phyloP scores from a whole-genome alignment of 2,113 vertebrate species.

The Phodopus roborovskii region DNA sequence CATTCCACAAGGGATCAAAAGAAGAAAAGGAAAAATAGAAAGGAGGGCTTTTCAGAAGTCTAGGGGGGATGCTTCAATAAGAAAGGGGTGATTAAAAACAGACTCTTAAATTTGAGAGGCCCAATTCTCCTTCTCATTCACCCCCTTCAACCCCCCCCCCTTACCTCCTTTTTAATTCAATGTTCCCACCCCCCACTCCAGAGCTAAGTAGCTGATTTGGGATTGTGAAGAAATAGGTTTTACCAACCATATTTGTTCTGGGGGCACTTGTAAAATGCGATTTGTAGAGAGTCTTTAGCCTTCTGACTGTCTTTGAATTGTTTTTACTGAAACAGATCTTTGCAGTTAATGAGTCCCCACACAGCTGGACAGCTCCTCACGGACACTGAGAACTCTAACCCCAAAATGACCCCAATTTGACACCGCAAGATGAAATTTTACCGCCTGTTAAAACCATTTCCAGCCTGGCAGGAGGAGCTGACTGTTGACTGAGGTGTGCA shows the following conservation, averaged over 20 bases:
- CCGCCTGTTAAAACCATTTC: slow-evolving; percentile 98
- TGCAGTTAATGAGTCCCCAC: slow-evolving; percentile 96
- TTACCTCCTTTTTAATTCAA: slow-evolving; percentile 53
- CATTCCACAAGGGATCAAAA: slow-evolving; percentile 72
- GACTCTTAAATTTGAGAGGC: slow-evolving; percentile 86
- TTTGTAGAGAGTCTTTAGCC: slow-evolving; percentile 93
- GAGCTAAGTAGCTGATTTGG: slow-evolving; percentile 81
- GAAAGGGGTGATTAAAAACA: slow-evolving; percentile 87
- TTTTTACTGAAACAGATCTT: slow-evolving; percentile 98
- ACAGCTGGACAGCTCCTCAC: slow-evolving; percentile 98
- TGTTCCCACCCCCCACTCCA: slow-evolving; percentile 64
- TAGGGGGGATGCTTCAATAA: slow-evolving; percentile 84
- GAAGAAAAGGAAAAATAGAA: slow-evolving; percentile 47
- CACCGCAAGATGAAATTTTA: slow-evolving; percentile 98
- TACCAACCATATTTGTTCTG: slow-evolving; percentile 89
- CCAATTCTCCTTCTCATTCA: slow-evolving; percentile 58
- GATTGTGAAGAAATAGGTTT: slow-evolving; percentile 86
- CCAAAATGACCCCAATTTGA: slow-evolving; percentile 99
- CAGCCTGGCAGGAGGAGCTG: slow-evolving; percentile 87
- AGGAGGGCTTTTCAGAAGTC: slow-evolving; percentile 75
- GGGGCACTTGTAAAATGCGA: slow-evolving; percentile 93
- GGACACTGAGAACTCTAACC: slow-evolving; percentile 99
- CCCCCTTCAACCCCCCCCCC: slow-evolving; percentile 42
- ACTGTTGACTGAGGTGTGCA: slow-evolving; percentile 87
- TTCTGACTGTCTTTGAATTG: slow-evolving; percentile 95